Percentiles rank a stretch among this genome's conserved stretches.
Conservation (phyloP, 1,140 invertebrate species). For the Periplaneta americana region DNA sequence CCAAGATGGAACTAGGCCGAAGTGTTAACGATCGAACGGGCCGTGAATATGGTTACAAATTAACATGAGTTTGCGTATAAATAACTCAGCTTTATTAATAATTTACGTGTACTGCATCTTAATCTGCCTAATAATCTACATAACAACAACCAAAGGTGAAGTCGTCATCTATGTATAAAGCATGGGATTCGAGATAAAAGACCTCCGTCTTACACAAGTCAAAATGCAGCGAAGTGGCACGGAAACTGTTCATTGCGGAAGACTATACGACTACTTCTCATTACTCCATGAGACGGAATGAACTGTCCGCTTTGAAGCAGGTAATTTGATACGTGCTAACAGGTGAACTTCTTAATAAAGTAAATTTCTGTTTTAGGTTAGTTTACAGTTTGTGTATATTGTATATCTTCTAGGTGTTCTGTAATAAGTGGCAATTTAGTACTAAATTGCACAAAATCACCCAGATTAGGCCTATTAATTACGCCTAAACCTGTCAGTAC, state of each 20-base stretch:
- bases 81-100: background rate
- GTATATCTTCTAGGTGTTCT: background rate
- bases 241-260: background rate
- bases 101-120: background rate
- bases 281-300: too few relatives aligned
- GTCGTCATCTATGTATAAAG: too few relatives aligned
- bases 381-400: too few relatives aligned
- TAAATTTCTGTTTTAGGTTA: background rate
- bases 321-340: background rate
- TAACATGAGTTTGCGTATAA: background rate
- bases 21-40: background rate
- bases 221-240: background rate
- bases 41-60: background rate
- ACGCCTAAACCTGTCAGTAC: too few relatives aligned
- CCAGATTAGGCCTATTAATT: background rate
- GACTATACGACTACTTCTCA: background rate
- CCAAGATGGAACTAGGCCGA: background rate
- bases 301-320: too few relatives aligned
- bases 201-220: background rate
- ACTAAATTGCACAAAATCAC: background rate
- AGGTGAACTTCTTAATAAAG: background rate
- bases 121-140: background rate
- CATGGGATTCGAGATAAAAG: background rate
- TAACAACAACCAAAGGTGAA: background rate
- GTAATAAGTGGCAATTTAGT: background rate